Percentiles rank a stretch among this genome's conserved stretches.
phyloP scores from a whole-genome alignment of 2,888 invertebrate genomes.

The Apocheima hispidaria region DNA sequence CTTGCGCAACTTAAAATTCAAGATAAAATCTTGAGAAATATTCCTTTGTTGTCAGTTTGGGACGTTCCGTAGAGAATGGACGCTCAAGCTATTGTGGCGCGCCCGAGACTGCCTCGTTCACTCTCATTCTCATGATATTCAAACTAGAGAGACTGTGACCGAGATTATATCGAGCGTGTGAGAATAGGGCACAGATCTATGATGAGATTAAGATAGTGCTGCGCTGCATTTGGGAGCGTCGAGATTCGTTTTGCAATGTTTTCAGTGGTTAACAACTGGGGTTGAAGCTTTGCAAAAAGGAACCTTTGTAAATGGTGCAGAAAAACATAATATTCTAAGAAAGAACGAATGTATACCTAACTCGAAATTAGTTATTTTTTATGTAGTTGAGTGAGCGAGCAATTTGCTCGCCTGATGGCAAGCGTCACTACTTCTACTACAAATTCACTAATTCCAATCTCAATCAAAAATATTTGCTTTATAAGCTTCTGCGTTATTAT shows the following conservation, averaged over 20 bases:
- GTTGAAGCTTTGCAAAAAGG: not conserved
- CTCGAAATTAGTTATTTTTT: too few species aligned
- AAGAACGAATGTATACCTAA: too few species aligned
- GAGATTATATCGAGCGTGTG: not conserved
- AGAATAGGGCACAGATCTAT: constrained; percentile 6
- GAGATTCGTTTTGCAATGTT: not conserved
- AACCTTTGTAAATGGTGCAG: not conserved
- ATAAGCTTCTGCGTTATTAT: too few species aligned
- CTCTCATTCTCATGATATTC: not conserved
- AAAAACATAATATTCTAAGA: too few species aligned
- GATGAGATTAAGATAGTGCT: constrained; percentile 16
- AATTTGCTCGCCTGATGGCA: too few species aligned
- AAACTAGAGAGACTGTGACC: not conserved
- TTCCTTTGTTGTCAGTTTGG: constrained; percentile 41
- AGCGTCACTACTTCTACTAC: too few species aligned
- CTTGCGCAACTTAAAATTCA: constrained; percentile 1
- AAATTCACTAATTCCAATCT: too few species aligned
- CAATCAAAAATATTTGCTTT: too few species aligned
- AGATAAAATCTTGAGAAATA: constrained; percentile 40
- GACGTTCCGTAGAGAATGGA: constrained; percentile 27
- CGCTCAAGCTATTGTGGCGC: not conserved
- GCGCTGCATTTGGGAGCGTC: not conserved
- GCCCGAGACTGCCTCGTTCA: not conserved
- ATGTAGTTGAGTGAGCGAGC: too few species aligned
- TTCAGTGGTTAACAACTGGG: not conserved